Conservation (phyloP, 2,113 vertebrate species). For the Gulo gulo region DNA sequence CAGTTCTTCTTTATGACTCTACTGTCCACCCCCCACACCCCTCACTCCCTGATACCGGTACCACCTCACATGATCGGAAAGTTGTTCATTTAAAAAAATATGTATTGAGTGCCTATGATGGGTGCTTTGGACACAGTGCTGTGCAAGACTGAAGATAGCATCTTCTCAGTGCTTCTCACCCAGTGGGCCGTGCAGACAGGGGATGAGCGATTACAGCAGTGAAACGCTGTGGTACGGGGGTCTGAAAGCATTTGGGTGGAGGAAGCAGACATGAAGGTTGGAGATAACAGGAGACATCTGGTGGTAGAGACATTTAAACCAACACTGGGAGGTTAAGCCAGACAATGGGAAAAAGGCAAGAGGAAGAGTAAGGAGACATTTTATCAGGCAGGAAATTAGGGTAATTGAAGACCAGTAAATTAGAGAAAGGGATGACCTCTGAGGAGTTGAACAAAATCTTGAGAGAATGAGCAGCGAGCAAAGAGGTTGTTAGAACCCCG, state of each 20-base stretch:
- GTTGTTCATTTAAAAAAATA: neutral
- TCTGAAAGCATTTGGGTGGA: neutral
- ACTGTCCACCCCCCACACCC: neutral
- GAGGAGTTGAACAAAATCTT: neutral
- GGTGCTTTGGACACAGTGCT: neutral
- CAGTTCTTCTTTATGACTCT: neutral
- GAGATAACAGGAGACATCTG: neutral
- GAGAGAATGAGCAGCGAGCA: neutral
- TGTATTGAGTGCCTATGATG: neutral
- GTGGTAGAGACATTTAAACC: neutral
- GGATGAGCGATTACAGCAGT: neutral
- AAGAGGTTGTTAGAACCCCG: neutral
- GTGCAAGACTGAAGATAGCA: neutral
- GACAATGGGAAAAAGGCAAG: neutral
- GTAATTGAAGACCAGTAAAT: neutral
- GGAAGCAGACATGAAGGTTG: neutral
- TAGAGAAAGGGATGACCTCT: neutral
- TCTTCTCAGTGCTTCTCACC: neutral
- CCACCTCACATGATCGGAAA: neutral
- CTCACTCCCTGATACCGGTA: neutral
- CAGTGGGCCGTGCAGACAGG: neutral
- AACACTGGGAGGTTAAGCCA: neutral
- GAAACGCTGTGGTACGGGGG: neutral
- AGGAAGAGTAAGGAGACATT: neutral
- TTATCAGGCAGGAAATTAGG: neutral